Evolutionary conservation across 1,140 invertebrate species (phyloP).

Genomic region (Neomicropteryx cornuta): DNA sequence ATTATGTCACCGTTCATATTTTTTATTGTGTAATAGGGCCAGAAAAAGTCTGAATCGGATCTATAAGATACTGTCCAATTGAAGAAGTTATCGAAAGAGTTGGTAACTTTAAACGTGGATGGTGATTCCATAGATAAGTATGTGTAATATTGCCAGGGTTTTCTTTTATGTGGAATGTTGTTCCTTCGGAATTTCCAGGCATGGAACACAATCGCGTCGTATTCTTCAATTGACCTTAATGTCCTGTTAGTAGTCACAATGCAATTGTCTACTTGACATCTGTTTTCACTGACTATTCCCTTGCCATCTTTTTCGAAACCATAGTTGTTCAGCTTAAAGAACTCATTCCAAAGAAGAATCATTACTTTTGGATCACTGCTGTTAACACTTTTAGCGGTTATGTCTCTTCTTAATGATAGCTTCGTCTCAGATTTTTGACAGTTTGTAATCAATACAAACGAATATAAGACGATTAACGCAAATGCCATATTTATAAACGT

Average conservation of each 20-base stretch:
- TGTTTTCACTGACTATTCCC: constrained; percentile 7
- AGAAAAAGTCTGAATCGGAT: constrained; percentile 47
- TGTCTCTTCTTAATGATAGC: too few species aligned
- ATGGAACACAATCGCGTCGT: constrained; percentile 31
- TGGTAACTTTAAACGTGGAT: constrained; percentile 18
- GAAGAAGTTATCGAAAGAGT: constrained; percentile 23
- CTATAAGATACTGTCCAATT: constrained; percentile 53
- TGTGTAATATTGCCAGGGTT: constrained; percentile 8
- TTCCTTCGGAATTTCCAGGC: constrained; percentile 21
- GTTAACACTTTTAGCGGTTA: too few species aligned
- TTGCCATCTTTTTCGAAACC: constrained; percentile 11
- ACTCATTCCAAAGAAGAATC: constrained; percentile 10
- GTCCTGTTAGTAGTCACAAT: constrained; percentile 8
- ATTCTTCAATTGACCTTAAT: constrained; percentile 17
- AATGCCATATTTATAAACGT: too few species aligned
- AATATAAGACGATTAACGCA: too few species aligned
- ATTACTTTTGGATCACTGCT: too few species aligned
- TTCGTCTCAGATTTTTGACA: too few species aligned
- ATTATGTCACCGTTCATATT: constrained; percentile 16
- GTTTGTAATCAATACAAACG: too few species aligned
- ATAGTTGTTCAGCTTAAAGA: constrained; percentile 8
- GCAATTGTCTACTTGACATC: constrained; percentile 9
- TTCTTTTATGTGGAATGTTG: constrained; percentile 1
- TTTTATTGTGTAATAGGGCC: constrained; percentile 42
- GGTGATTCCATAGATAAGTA: constrained; percentile 18